These are phyloP conservation scores for Cirrhinus mrigala DNA, from an alignment of 2,797 vertebrate genomes.

Conservation along the genomic window DNA sequence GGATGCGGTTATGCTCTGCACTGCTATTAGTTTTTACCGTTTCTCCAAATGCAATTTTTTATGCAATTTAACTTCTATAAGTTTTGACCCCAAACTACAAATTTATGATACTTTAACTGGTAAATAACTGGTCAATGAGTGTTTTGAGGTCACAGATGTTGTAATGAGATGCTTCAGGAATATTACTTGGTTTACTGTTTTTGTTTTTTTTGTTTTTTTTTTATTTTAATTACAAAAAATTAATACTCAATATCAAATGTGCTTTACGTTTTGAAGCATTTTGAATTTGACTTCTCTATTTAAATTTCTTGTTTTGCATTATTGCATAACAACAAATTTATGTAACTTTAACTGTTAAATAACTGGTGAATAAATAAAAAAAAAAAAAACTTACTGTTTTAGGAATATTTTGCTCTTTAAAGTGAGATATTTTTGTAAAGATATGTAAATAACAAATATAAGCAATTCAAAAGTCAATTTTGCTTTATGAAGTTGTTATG, in stretches of 20 bases:
- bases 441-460: neutral
- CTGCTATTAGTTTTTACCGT: neutral
- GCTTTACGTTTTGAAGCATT: too few species aligned
- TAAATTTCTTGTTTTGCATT: too few species aligned
- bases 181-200: neutral
- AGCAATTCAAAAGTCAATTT: neutral
- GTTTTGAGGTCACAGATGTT: too few species aligned
- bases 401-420: too few species aligned
- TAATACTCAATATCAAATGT: too few species aligned
- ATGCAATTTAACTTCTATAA: neutral
- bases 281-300: too few species aligned
- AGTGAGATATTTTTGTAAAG: too few species aligned
- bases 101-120: neutral
- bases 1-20: neutral
- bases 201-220: neutral
- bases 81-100: neutral
- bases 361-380: too few species aligned
- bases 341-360: too few species aligned
- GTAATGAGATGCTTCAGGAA: neutral
- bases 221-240: too few species aligned
- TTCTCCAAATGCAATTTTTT: neutral
- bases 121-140: neutral
- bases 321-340: too few species aligned
- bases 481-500: neutral
- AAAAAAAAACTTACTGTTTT: too few species aligned